Evolutionary conservation across 1,140 invertebrate genomes (phyloP).

Genomic region (Drosophila pectinifera): DNA sequence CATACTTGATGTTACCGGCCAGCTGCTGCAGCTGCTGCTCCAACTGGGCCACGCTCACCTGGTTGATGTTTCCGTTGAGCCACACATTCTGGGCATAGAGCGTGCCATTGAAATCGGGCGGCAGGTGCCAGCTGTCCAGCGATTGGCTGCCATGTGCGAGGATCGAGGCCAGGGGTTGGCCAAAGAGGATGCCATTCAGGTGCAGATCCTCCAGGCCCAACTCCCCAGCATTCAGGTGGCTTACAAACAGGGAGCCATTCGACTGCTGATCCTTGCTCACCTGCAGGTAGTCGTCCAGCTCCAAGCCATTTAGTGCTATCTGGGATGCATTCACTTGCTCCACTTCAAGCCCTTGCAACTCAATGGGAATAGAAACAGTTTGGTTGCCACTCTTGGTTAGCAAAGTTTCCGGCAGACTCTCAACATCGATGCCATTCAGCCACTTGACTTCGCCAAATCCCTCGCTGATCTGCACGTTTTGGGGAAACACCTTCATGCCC

Average conservation of each 20-base stretch:
- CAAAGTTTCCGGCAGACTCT: conserved; percentile 70
- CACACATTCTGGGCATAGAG: conserved; percentile 83
- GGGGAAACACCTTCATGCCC: conserved; percentile 60
- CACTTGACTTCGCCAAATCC: conserved; percentile 78
- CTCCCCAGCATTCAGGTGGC: conserved; percentile 22
- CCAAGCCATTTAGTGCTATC: conserved; percentile 35
- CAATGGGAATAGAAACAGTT: conserved; percentile 61
- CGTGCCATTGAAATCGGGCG: conserved; percentile 65
- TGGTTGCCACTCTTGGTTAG: conserved; percentile 85
- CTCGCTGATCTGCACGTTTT: conserved; percentile 65
- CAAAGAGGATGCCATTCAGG: conserved; percentile 61
- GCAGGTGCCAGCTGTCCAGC: conserved; percentile 48
- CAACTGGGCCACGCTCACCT: conserved; percentile 48
- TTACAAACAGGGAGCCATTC: conserved; percentile 43
- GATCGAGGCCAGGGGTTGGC: conserved; percentile 42
- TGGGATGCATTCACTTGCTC: conserved; percentile 31
- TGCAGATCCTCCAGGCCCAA: conserved; percentile 48
- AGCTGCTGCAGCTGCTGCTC: conserved; percentile 73
- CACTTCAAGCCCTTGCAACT: conserved; percentile 37
- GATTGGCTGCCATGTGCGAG: conserved; percentile 56
- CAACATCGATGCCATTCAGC: conserved; percentile 84
- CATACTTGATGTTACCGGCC: conserved; percentile 78
- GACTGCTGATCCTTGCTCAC: conserved; percentile 30
- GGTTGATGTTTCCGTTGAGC: conserved; percentile 63
- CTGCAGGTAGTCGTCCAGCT: conserved; percentile 44